A percentile compares a stretch with the other conserved stretches of the same genome.
Conservation (phyloP, 2,113 vertebrate species). For the Tricholaema leucomelas region DNA sequence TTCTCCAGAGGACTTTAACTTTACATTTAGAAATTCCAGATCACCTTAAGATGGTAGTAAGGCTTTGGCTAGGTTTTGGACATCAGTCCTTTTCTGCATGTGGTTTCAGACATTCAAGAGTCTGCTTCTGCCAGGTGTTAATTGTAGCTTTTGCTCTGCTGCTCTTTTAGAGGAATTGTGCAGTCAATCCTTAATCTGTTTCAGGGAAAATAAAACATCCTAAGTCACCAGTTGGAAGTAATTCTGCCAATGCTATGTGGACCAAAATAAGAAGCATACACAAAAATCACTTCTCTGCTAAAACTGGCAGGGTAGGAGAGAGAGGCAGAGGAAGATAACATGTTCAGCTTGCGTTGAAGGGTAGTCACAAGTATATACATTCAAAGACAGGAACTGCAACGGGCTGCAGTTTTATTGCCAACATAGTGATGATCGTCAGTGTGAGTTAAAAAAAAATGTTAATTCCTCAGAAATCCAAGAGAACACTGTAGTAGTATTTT, state of each 20-base stretch:
- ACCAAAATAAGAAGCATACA: neutral
- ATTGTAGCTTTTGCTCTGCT: neutral
- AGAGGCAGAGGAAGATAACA: neutral
- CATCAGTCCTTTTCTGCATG: neutral
- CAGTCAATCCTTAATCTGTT: rapidly evolving
- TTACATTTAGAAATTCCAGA: neutral
- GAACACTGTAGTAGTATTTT: neutral
- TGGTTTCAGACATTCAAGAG: neutral
- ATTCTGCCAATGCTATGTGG: neutral
- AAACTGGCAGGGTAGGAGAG: neutral
- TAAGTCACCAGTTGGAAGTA: neutral
- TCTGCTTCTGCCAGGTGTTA: neutral
- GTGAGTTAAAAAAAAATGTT: neutral
- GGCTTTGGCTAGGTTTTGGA: neutral
- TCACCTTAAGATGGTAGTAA: neutral
- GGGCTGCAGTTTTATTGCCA: neutral
- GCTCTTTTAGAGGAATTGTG: neutral
- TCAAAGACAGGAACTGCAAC: neutral
- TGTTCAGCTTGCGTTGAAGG: neutral
- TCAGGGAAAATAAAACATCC: neutral
- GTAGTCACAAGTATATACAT: neutral
- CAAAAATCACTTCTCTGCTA: neutral
- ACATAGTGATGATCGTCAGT: neutral
- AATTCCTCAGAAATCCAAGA: neutral
- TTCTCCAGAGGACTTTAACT: neutral